phyloP scores from a whole-genome alignment of 1,140 invertebrate species.

The Trissolcus basalis region DNA sequence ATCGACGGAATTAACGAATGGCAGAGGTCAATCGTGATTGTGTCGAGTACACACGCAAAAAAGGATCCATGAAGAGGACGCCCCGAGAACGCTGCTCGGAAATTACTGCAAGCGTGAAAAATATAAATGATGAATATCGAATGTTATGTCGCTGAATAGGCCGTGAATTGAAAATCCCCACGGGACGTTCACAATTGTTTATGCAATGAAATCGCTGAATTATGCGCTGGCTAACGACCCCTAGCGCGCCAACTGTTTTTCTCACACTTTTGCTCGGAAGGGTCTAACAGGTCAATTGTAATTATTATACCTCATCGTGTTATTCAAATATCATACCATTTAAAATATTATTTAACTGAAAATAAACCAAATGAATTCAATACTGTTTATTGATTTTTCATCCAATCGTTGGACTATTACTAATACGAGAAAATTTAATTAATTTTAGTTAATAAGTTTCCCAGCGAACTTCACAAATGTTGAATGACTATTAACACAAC shows the following conservation, averaged over 20 bases:
- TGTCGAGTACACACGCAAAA: constrained; percentile 51
- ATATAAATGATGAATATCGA: constrained; percentile 54
- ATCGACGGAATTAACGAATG: constrained; percentile 62
- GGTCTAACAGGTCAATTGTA: too few relatives aligned
- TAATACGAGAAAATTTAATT: constrained; percentile 18
- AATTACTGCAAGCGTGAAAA: constrained; percentile 43
- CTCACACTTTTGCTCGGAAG: too few relatives aligned
- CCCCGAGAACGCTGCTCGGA: constrained; percentile 25
- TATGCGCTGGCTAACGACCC: constrained; percentile 25
- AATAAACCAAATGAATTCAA: background rate
- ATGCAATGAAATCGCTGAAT: constrained; percentile 34
- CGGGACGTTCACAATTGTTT: constrained; percentile 18
- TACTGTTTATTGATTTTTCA: background rate
- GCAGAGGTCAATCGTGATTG: constrained; percentile 56
- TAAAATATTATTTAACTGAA: too few relatives aligned
- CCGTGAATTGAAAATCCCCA: constrained; percentile 37
- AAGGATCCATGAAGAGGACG: constrained; percentile 19
- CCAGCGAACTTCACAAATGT: constrained; percentile 22
- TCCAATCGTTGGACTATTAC: background rate
- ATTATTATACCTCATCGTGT: too few relatives aligned
- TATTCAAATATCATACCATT: too few relatives aligned
- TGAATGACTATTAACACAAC: constrained; percentile 21
- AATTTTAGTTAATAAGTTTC: constrained; percentile 30
- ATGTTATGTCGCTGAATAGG: constrained; percentile 41
- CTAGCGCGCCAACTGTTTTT: too few relatives aligned